phyloP scores from a whole-genome alignment of 2,797 vertebrate genomes.

The Pelochelys cantorii region DNA sequence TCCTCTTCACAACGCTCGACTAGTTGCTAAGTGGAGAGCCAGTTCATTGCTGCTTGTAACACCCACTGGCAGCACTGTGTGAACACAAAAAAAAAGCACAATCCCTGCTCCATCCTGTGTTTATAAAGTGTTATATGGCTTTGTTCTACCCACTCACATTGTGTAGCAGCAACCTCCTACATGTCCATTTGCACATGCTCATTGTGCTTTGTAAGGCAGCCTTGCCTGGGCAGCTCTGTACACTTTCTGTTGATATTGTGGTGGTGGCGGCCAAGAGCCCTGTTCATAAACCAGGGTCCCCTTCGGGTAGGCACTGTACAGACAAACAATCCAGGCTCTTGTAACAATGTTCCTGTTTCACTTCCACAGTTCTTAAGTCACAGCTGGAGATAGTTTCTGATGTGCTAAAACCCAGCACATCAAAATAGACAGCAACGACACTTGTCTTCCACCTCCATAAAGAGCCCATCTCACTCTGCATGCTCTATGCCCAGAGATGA shows the following conservation, averaged over 20 bases:
- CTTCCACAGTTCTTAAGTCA: not conserved
- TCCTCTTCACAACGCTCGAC: not conserved
- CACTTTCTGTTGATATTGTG: not conserved
- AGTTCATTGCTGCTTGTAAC: not conserved
- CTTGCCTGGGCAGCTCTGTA: fast-evolving
- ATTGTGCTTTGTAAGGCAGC: not conserved
- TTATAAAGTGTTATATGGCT: not conserved
- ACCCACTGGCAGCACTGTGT: not conserved
- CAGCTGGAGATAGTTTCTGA: not conserved
- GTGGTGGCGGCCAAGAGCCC: not conserved
- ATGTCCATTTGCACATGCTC: not conserved
- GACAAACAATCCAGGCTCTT: not conserved
- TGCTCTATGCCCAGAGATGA: not conserved
- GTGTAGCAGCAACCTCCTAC: fast-evolving
- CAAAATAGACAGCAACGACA: not conserved
- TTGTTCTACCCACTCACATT: not conserved
- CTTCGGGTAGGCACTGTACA: fast-evolving
- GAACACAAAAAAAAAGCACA: fast-evolving
- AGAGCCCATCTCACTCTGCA: constrained; percentile 3
- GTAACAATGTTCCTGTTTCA: fast-evolving
- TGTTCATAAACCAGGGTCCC: not conserved
- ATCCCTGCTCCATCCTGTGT: not conserved
- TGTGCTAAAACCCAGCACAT: not conserved
- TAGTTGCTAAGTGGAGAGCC: not conserved
- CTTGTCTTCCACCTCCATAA: not conserved